Evolutionary conservation across 1,140 invertebrate species (phyloP), one percentile per base, ranked within the genome.

Genomic region (Anthonomus grandis): DNA sequence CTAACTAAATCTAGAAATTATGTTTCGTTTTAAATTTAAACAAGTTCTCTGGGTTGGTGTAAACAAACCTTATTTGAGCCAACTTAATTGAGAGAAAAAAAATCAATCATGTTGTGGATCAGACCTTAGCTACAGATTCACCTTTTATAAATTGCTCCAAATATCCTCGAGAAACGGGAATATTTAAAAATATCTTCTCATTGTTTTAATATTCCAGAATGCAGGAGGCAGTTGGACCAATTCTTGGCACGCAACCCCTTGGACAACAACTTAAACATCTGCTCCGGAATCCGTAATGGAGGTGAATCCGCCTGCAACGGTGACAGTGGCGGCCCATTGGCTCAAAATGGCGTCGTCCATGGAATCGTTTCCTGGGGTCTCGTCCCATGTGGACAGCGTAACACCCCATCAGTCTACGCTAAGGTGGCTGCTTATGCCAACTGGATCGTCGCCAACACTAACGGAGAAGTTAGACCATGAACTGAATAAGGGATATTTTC

Each of bases 321-420:
- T 18, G 54, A 57, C 47, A 49, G 45, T 50, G 54, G 54, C 45
- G 54, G 54, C 1, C 54, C 54, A 27, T 22, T 49, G 0, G 39
- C 17, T 2, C 23, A 45, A 21, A 63, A 73, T 59, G 68, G 55
- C 18, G 63, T 73, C 12, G 37, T 78, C 54, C 65, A 89, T 51
- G 89, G 89, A 17, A 72, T 89, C n/a, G 87, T 89, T 0, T 90
- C 87, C 1, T 90, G 86, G 85, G 87, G 87, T 10, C 73, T 83
- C 23, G 76, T 81, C 34, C 89, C 88, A 57, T 87, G 87, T 62
- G 85, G 85, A 2, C 61, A 70, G 17, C 72, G 69, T 60, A 79
- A 81, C 13, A 73, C 78, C 1, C 87, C 88, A 1, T 85, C 86
- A 0, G 81, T 90, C 0, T 90, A 85, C 67, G 85, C 86, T 0